Evolutionary conservation across 2,888 invertebrate species (phyloP), one percentile per base, ranked within the genome.

Genomic region (Phyllotreta cruciferae): DNA sequence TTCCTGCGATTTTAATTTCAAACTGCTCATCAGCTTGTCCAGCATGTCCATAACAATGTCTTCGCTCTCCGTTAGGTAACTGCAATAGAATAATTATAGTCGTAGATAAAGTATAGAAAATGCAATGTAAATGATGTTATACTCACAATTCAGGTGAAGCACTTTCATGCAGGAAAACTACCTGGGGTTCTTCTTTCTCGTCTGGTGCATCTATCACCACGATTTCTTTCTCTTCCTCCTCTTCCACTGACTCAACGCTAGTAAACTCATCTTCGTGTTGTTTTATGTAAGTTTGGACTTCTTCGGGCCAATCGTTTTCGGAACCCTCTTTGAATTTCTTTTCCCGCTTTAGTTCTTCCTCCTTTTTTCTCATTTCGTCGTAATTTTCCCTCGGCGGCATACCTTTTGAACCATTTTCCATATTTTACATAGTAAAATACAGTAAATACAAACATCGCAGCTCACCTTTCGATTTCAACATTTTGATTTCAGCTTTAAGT

Each of bases 381-480:
- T 58, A 60, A 63, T 36, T 39, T 14, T 56, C 56, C 49, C 38
- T 58, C 7, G 38, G 35, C 14, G 53, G 69, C 34, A 68, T 35
- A 36, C 60, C 52, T 44, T 34, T 11, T 5, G 11, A 11, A 44
- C 1, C 3, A n/a, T 10, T n/a, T n/a, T 10, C n/a, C 41, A 41
- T 3, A 10, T n/a, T 41, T 24, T 24, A 24, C 24, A 24, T 41
- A 3, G 41, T 9, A 10, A 41, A 41, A n/a, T 41, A 41, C 9
- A n/a, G 10, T 24, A 4, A 3, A 24, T 24, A 24, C 1, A 3
- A 24, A 24, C 24, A 24, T 24, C 24, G 2, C 1, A 24, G 60
- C 49, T 73, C 64, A 14, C 78, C 77, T 74, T 81, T 81, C 5
- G 77, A 78, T 62, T 73, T 77, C 39, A 80, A 67, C 61, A 71